phyloP scores from a whole-genome alignment of 2,113 vertebrate genomes.

The Dipodomys merriami region DNA sequence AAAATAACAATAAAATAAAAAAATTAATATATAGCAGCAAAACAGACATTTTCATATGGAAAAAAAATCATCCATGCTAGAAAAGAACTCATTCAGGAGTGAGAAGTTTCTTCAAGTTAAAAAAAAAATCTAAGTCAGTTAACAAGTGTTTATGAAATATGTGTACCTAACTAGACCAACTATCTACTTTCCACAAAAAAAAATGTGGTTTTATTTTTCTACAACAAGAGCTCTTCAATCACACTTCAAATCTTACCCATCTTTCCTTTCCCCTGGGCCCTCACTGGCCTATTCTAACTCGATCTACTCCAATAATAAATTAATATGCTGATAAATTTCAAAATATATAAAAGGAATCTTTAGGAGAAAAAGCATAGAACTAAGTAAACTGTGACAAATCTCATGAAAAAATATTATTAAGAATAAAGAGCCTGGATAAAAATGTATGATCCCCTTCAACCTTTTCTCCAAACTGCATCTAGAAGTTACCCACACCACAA shows the following conservation, averaged over 20 bases:
- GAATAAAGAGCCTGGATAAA: neutral
- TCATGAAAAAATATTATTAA: conserved; percentile 28
- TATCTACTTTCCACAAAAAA: neutral
- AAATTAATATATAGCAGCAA: too few relatives aligned
- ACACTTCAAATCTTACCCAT: neutral
- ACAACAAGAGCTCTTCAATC: conserved; percentile 3
- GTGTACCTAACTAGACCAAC: neutral
- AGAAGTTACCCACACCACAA: neutral
- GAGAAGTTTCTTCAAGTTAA: neutral
- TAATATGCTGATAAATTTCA: conserved; percentile 25
- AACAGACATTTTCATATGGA: neutral
- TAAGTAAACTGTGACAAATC: neutral
- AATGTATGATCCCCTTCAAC: neutral
- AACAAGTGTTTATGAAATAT: conserved; percentile 26
- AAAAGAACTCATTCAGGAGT: neutral
- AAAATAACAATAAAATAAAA: too few relatives aligned
- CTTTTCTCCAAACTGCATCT: neutral
- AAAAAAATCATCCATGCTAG: conserved; percentile 30
- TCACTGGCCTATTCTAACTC: neutral
- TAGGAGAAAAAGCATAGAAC: neutral
- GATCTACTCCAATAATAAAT: conserved; percentile 5
- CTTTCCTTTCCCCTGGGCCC: neutral
- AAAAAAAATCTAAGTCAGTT: conserved; percentile 39
- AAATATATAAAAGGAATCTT: neutral
- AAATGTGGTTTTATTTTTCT: neutral